Conservation (phyloP, 2,113 vertebrate genomes). For the Calypte anna region DNA sequence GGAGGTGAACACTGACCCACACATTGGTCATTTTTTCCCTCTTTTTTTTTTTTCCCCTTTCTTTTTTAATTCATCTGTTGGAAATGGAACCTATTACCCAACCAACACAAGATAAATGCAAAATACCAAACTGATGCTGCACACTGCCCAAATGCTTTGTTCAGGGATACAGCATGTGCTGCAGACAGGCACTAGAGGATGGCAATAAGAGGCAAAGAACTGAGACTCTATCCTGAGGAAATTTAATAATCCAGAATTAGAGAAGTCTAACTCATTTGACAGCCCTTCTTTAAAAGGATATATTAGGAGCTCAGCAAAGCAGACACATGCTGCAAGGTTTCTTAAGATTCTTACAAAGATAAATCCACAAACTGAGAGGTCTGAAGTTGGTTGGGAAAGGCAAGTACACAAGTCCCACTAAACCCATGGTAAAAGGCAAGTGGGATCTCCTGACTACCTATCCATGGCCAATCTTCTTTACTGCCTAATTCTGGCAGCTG, state of each 20-base stretch:
- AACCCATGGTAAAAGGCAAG: neutral
- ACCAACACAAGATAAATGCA: neutral
- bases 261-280: neutral
- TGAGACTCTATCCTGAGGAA: neutral
- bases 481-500: neutral
- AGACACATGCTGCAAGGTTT: neutral
- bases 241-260: conserved; percentile 13
- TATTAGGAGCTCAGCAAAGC: neutral
- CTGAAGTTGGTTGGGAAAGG: neutral
- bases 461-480: neutral
- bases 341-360: neutral
- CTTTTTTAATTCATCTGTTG: neutral
- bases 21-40: neutral
- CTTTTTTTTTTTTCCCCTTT: neutral
- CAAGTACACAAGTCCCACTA: neutral
- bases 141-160: neutral
- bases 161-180: neutral
- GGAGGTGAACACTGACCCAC: neutral
- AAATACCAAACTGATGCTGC: neutral
- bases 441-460: neutral
- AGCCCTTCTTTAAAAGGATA: neutral
- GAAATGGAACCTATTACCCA: neutral
- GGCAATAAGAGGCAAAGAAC: neutral
- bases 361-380: neutral
- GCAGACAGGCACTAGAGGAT: neutral